Conservation (phyloP, 2,113 vertebrate species). For the Bucco capensis region DNA sequence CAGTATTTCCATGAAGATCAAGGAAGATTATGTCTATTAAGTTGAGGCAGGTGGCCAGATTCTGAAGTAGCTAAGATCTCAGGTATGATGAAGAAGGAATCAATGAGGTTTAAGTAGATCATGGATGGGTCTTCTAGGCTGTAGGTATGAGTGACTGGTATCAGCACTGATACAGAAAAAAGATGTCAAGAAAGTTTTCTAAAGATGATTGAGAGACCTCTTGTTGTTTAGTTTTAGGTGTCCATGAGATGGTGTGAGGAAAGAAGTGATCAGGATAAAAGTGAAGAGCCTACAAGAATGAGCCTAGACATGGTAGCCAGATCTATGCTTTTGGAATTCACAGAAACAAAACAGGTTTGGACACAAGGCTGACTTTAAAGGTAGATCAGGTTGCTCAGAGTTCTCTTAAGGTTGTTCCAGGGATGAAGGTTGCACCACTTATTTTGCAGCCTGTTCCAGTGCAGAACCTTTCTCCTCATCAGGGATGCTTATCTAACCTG, state of each 20-base stretch:
- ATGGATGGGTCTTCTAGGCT: neutral
- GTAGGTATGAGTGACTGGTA: neutral
- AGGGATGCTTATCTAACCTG: neutral
- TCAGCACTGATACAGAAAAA: neutral
- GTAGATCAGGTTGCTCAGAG: neutral
- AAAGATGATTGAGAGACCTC: neutral
- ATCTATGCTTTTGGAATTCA: neutral
- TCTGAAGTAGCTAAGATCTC: neutral
- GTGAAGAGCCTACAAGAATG: neutral
- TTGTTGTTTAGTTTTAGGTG: neutral
- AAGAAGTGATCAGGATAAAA: neutral
- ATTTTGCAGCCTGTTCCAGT: neutral
- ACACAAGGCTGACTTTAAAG: neutral
- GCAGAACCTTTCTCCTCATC: neutral
- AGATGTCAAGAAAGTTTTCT: neutral
- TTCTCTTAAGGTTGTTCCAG: neutral
- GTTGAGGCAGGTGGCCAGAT: neutral
- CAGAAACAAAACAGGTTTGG: neutral
- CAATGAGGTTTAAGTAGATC: neutral
- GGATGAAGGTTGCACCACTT: neutral
- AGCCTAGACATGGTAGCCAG: neutral
- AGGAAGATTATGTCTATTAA: neutral
- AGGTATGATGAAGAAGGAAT: neutral
- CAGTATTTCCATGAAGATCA: neutral
- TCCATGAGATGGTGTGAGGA: neutral